These are phyloP conservation scores for Tipula vernalis DNA, from an alignment of 2,888 invertebrate species.

Conservation along the genomic window DNA sequence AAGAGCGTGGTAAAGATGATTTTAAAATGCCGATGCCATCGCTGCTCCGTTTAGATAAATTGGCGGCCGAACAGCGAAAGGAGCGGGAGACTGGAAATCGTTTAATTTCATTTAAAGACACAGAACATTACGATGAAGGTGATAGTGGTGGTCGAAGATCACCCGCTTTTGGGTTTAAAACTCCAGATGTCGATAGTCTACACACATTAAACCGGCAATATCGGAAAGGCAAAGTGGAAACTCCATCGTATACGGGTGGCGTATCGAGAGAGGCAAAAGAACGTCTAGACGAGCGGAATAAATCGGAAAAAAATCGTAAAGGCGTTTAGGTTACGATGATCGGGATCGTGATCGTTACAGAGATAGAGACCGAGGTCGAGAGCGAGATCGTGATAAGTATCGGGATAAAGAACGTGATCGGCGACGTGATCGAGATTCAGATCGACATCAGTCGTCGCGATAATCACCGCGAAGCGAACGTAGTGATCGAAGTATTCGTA, in stretches of 20 bases:
- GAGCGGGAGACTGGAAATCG: slow-evolving; percentile 47
- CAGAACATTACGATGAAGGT: slow-evolving; percentile 36
- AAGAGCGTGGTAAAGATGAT: slow-evolving; percentile 35
- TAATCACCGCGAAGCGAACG: slow-evolving; percentile 18
- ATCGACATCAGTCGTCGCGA: slow-evolving; percentile 25
- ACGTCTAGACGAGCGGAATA: slow-evolving; percentile 53
- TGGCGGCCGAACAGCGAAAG: slow-evolving; percentile 62
- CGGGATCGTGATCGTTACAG: slow-evolving; percentile 25
- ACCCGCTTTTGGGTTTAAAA: slow-evolving; percentile 30
- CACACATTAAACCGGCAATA: slow-evolving; percentile 47
- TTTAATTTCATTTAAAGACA: slow-evolving; percentile 50
- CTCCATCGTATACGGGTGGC: slow-evolving; percentile 89
- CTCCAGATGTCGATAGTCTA: slow-evolving; percentile 28
- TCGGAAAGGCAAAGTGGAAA: slow-evolving; percentile 69
- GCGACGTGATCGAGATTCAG: slow-evolving; percentile 20
- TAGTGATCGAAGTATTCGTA: slow-evolving; percentile 34
- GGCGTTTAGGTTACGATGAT: slow-evolving; percentile 45
- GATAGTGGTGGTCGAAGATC: slow-evolving; percentile 20
- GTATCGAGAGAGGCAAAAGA: slow-evolving; percentile 55
- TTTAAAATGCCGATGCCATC: slow-evolving; percentile 70
- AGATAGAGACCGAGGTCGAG: slow-evolving; percentile 25
- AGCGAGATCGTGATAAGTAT: slow-evolving; percentile 24
- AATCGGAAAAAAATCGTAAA: slow-evolving; percentile 40
- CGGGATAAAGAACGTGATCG: slow-evolving; percentile 26
- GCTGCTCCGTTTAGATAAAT: slow-evolving; percentile 67